phyloP scores from a whole-genome alignment of 2,113 vertebrate species.

The Panthera uncia region DNA sequence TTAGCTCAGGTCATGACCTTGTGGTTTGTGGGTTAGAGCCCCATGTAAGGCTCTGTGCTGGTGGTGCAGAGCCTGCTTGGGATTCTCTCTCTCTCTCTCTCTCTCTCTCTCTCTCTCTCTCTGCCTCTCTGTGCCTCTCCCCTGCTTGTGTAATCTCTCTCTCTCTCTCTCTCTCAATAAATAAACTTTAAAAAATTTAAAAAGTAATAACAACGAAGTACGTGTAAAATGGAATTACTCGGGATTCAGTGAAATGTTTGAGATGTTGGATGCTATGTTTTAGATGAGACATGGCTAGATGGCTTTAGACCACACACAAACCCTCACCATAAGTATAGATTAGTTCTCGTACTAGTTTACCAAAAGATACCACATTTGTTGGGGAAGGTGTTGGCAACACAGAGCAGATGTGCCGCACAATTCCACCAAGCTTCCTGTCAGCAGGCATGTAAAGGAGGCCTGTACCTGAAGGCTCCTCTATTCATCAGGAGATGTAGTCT shows the following conservation, averaged over 20 bases:
- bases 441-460: not conserved
- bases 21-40: no score
- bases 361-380: not conserved
- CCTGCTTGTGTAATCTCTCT: no score
- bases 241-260: not conserved
- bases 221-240: not conserved
- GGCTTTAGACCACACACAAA: not conserved
- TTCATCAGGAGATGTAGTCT: not conserved
- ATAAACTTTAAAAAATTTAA: not conserved
- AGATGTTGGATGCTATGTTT: not conserved
- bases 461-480: not conserved
- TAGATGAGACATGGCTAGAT: not conserved
- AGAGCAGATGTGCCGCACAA: not conserved
- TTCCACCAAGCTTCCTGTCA: not conserved
- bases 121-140: no score
- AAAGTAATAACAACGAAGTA: not conserved
- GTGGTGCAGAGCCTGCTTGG: no score
- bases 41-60: no score
- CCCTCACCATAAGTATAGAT: not conserved
- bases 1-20: no score
- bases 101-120: no score
- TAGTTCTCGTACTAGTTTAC: not conserved
- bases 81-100: no score
- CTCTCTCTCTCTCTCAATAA: no score
- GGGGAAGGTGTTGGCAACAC: not conserved